Base-by-base conservation (phyloP, 2,888 invertebrate species). In the Hirtodrosophila cameraria region DNA sequence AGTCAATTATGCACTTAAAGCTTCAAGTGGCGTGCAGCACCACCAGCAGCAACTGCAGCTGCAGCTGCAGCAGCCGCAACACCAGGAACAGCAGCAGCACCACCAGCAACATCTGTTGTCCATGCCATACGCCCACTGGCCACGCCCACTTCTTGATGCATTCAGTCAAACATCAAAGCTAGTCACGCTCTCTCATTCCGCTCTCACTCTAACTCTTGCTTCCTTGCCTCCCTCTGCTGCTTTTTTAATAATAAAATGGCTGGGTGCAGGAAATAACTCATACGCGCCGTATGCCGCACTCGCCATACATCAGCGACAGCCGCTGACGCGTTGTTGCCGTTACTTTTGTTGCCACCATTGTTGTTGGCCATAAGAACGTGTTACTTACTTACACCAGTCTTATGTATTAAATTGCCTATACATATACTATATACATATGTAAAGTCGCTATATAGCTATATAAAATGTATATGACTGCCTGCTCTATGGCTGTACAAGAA, bases 1-100 rank as follows among this genome's bases (percentile, higher is more conserved):
- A 80, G 84, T 84, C 80, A 80, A 80, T 80, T 80, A 84, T 84
- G 80, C 84, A 81, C 80, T 80, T 80, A 75, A 70, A 58, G 84
- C 73, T 60, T 78, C 77, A 81, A 80, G 80, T 81, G 67, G 84
- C 80, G 77, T 84, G 72, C 81, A 62, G 52, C 84, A 65, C 49
- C 60, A 60, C 42, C 43, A 33, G 33, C 46, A 36, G 50, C 42
- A 33, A 8, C 28, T 6, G 38, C 33, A 27, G 13, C 48, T 16
- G 25, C 55, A 9, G 9, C 42, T 36, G 35, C 30, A 25, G 31
- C 31, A 28, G 30, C 43, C n/a, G 8, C 28, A 31, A 12, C 13
- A 27, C 25, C 36, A n/a, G 28, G 7, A 31, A 20, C 28, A 13
- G 23, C 20, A 20, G 7, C n/a, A 13, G 45, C n/a, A n/a, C n/a